These are phyloP conservation scores for Trissolcus basalis DNA, from an alignment of 1,140 invertebrate species.

Conservation along the genomic window DNA sequence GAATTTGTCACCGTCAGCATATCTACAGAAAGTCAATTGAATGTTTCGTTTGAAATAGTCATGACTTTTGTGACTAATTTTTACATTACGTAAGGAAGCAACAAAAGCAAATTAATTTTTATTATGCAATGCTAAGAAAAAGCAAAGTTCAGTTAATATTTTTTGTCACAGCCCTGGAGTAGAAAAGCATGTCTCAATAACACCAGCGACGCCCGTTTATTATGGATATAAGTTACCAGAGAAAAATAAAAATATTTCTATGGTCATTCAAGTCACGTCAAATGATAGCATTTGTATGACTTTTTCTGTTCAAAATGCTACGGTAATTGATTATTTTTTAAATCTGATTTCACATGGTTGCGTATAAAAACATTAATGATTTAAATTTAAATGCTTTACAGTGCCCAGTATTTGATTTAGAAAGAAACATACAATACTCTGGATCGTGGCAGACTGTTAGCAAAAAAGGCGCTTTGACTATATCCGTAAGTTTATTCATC, in stretches of 20 bases:
- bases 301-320: conserved; percentile 80
- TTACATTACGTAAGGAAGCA: conserved; percentile 70
- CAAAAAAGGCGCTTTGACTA: conserved; percentile 79
- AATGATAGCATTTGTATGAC: conserved; percentile 78
- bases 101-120: too few relatives aligned
- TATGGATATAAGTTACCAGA: conserved; percentile 77
- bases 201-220: conserved; percentile 77
- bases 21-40: conserved; percentile 70
- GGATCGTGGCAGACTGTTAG: conserved; percentile 82
- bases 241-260: conserved; percentile 72
- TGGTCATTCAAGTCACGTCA: conserved; percentile 78
- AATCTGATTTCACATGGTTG: too few relatives aligned
- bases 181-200: conserved; percentile 57
- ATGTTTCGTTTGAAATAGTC: conserved; percentile 70
- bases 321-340: conserved; percentile 66
- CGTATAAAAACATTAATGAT: too few relatives aligned
- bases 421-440: conserved; percentile 79
- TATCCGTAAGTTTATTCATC: conserved; percentile 78
- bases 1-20: conserved; percentile 76
- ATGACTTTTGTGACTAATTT: conserved; percentile 71
- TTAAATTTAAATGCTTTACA: conserved; percentile 56
- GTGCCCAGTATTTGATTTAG: conserved; percentile 82
- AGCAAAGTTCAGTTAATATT: too few relatives aligned
- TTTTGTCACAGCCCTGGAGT: conserved; percentile 52
- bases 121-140: too few relatives aligned